Conservation (phyloP, 2,888 invertebrate species). For the Diaperis boleti region DNA sequence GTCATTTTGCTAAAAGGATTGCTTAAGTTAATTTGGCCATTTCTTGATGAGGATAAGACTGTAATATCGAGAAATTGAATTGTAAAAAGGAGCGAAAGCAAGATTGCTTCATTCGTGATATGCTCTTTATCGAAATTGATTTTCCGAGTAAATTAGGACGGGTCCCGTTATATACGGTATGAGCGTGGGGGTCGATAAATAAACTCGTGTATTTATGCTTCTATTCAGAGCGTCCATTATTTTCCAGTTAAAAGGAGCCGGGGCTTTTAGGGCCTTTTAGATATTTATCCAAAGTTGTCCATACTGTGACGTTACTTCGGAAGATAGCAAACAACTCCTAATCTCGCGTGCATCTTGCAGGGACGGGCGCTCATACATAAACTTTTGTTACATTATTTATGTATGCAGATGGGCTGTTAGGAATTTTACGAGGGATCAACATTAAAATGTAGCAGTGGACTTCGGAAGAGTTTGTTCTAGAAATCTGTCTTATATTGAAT, state of each 20-base stretch:
- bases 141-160: not conserved
- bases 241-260: conserved; percentile 1
- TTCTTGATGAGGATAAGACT: not conserved
- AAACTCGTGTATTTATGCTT: conserved; percentile 3
- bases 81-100: not conserved
- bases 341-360: no score
- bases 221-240: not conserved
- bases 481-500: no score
- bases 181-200: no score
- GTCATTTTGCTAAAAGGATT: conserved; percentile 1
- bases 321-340: conserved; percentile 1
- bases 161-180: no score
- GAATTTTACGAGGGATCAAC: no score
- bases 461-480: no score
- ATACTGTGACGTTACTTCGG: not conserved
- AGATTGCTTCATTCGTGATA: no score
- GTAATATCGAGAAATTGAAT: not conserved
- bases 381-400: conserved; percentile 11
- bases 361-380: not conserved
- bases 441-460: not conserved
- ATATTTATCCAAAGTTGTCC: conserved; percentile 7
- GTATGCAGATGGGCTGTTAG: not conserved
- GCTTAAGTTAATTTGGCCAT: conserved; percentile 4
- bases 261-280: conserved; percentile 9
- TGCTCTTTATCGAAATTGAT: not conserved